Conservation (phyloP, 1,140 invertebrate genomes). For the Ruditapes philippinarum region DNA sequence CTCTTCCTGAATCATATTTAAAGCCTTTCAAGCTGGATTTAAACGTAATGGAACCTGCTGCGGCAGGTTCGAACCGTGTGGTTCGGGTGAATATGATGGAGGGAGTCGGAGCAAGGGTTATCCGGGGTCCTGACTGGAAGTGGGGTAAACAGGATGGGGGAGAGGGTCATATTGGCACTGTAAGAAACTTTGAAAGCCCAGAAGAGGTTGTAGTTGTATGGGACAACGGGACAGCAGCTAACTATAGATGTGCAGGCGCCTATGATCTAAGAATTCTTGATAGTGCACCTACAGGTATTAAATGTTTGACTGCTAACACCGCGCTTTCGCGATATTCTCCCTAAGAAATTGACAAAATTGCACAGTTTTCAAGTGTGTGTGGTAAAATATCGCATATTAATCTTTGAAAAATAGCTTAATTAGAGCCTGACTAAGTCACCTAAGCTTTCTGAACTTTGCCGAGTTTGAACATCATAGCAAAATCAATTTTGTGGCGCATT, state of each 20-base stretch:
- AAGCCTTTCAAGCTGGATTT: constrained; percentile 9
- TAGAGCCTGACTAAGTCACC: too few relatives aligned
- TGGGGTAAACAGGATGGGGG: constrained; percentile 99
- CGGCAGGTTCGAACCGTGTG: constrained; percentile 74
- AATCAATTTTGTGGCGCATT: too few relatives aligned
- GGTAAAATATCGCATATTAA: too few relatives aligned
- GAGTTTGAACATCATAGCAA: too few relatives aligned
- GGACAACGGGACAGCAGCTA: constrained; percentile 99
- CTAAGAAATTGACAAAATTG: too few relatives aligned
- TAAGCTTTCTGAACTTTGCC: too few relatives aligned
- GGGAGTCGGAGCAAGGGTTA: constrained; percentile 97
- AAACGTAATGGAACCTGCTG: constrained; percentile 62
- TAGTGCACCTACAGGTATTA: constrained; percentile 95
- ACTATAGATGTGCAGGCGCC: constrained; percentile 98
- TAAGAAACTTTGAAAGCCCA: constrained; percentile 98
- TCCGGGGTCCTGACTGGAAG: constrained; percentile 99
- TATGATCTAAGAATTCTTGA: constrained; percentile 97
- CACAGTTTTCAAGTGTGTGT: too few relatives aligned
- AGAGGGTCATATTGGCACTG: constrained; percentile 99
- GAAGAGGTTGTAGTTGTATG: constrained; percentile 99
- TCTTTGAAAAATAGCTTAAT: too few relatives aligned
- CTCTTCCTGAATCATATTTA: neutral
- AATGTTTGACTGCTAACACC: too few relatives aligned
- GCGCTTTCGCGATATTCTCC: too few relatives aligned
- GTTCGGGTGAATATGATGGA: constrained; percentile 94